Evolutionary conservation across 2,113 vertebrate genomes (phyloP).

Genomic region (Colius striatus): DNA sequence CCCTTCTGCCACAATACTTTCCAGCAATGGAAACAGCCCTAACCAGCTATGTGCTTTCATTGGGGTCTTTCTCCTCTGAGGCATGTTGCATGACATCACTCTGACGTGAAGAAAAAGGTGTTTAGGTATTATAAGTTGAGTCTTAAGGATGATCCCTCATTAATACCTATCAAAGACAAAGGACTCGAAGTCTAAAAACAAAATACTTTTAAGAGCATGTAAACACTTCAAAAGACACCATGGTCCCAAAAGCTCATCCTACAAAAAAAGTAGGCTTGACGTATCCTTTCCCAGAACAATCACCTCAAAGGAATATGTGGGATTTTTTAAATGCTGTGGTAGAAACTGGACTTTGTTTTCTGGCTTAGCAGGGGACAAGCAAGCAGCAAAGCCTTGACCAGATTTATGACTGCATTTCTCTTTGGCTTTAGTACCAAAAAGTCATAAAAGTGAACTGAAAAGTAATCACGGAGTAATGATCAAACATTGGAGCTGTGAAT

Average conservation of each 20-base stretch:
- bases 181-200: background rate
- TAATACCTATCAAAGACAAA: background rate
- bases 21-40: background rate
- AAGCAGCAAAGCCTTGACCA: background rate
- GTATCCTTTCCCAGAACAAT: background rate
- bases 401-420: background rate
- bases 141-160: background rate
- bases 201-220: background rate
- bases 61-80: background rate
- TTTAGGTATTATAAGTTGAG: background rate
- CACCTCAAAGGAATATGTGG: background rate
- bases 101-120: background rate
- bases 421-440: background rate
- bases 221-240: background rate
- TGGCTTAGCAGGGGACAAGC: background rate
- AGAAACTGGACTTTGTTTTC: background rate
- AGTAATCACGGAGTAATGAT: background rate
- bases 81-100: background rate
- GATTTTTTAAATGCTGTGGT: background rate
- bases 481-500: background rate
- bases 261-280: background rate
- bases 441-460: background rate
- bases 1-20: background rate
- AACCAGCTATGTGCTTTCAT: background rate
- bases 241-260: background rate